Evolutionary conservation across 2,888 invertebrate species (phyloP).

Genomic region (Smittia sp.): DNA sequence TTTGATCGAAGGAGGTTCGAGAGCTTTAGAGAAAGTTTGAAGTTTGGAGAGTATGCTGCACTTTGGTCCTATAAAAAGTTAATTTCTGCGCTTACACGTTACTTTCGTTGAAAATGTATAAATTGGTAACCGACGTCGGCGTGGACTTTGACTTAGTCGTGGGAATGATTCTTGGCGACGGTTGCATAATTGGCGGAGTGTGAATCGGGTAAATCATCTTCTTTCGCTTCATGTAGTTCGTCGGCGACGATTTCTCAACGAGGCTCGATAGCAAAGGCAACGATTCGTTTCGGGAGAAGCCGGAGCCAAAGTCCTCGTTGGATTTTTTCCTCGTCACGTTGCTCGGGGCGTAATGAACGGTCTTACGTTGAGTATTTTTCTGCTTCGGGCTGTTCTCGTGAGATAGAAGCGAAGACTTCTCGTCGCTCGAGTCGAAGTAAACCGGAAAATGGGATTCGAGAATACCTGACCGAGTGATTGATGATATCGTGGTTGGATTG

Average conservation of each 20-base stretch:
- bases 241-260: conserved; percentile 53
- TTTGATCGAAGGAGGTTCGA: neutral
- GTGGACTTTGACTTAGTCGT: conserved; percentile 27
- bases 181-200: conserved; percentile 43
- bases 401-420: conserved; percentile 44
- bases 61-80: neutral
- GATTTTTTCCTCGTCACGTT: conserved; percentile 49
- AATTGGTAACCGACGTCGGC: conserved; percentile 32
- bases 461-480: conserved; percentile 48
- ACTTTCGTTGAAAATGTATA: conserved; percentile 39
- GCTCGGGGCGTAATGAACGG: conserved; percentile 9
- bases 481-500: conserved; percentile 35
- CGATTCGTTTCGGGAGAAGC: conserved; percentile 55
- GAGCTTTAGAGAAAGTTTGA: neutral
- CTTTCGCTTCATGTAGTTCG: conserved; percentile 61
- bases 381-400: conserved; percentile 42
- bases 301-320: conserved; percentile 51
- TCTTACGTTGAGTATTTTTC: conserved; percentile 33
- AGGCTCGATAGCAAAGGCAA: conserved; percentile 58
- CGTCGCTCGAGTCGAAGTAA: conserved; percentile 44
- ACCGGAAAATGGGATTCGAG: conserved; percentile 54
- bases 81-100: conserved; percentile 24
- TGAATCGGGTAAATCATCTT: conserved; percentile 63
- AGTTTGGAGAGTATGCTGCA: neutral
- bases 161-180: conserved; percentile 17